A percentile compares a stretch with the other conserved stretches of the same genome.
These are phyloP conservation scores for Thalpophila matura DNA, from an alignment of 2,888 invertebrate genomes.

Conservation along the genomic window DNA sequence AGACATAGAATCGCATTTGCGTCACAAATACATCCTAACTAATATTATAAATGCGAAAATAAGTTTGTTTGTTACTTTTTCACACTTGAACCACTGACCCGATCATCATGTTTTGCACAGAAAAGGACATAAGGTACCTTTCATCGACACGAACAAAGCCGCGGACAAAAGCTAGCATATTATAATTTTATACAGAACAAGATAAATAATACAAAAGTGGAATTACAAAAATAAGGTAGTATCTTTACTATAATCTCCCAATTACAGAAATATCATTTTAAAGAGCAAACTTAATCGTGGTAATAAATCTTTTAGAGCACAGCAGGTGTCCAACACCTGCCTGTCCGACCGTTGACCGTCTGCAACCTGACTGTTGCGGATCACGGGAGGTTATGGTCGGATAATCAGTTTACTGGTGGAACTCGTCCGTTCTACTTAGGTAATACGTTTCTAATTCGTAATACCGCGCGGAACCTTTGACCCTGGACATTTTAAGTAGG, in stretches of 20 bases:
- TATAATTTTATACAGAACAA: not conserved
- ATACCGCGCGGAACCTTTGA: no score
- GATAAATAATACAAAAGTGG: conserved; percentile 2
- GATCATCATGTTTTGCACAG: no score
- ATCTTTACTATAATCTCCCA: conserved; percentile 28
- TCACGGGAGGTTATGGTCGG: conserved; percentile 18
- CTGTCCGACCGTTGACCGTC: conserved; percentile 34
- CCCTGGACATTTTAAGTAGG: no score
- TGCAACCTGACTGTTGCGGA: conserved; percentile 21
- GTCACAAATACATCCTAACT: no score
- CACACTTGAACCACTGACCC: no score
- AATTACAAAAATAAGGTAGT: not conserved
- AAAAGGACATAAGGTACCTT: no score
- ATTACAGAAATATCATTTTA: conserved; percentile 47
- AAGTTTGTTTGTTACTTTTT: no score
- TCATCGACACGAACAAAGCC: no score
- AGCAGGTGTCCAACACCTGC: conserved; percentile 45
- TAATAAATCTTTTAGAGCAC: conserved; percentile 41
- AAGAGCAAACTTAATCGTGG: conserved; percentile 50
- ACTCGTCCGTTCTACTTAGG: not conserved
- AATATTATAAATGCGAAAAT: no score
- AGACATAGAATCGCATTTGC: no score
- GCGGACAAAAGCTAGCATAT: no score
- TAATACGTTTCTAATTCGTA: no score
- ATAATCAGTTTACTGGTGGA: not conserved